A percentile compares a stretch with the other conserved stretches of the same genome.
Evolutionary conservation across 2,797 vertebrate genomes (phyloP).

Genomic region (Gambusia yucatana): DNA sequence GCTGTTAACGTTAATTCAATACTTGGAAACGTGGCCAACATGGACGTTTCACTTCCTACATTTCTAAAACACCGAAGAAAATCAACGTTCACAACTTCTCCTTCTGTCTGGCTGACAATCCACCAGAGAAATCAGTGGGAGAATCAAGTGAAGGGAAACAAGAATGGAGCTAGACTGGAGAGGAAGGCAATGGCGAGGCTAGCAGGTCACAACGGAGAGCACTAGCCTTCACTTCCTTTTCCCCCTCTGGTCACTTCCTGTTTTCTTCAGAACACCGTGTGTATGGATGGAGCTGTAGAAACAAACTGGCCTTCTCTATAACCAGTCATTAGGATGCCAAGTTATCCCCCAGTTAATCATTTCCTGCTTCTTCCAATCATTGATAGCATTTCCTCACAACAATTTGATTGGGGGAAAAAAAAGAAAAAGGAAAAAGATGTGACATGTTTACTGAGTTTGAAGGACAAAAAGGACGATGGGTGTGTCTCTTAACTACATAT

Average conservation of each 20-base stretch:
- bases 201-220: too few relatives aligned
- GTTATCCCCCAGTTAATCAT: constrained; percentile 1
- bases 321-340: constrained; percentile 17
- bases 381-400: constrained; percentile 17
- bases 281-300: not conserved
- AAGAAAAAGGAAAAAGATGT: constrained; percentile 22
- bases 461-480: constrained; percentile 62
- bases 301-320: constrained; percentile 8
- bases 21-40: too few relatives aligned
- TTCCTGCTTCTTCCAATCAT: constrained; percentile 22
- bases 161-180: too few relatives aligned
- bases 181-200: too few relatives aligned
- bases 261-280: too few relatives aligned
- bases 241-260: constrained; percentile 6
- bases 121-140: too few relatives aligned
- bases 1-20: too few relatives aligned
- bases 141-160: too few relatives aligned
- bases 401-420: constrained; percentile 16
- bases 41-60: too few relatives aligned
- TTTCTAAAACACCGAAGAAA: too few relatives aligned
- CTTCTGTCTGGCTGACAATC: too few relatives aligned
- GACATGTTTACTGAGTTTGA: constrained; percentile 54
- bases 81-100: too few relatives aligned
- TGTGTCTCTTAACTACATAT: constrained; percentile 40
- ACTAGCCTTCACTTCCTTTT: not conserved